Evolutionary conservation across 2,797 vertebrate species (phyloP), one percentile per base, ranked within the genome.

Genomic region (Coilia nasus): DNA sequence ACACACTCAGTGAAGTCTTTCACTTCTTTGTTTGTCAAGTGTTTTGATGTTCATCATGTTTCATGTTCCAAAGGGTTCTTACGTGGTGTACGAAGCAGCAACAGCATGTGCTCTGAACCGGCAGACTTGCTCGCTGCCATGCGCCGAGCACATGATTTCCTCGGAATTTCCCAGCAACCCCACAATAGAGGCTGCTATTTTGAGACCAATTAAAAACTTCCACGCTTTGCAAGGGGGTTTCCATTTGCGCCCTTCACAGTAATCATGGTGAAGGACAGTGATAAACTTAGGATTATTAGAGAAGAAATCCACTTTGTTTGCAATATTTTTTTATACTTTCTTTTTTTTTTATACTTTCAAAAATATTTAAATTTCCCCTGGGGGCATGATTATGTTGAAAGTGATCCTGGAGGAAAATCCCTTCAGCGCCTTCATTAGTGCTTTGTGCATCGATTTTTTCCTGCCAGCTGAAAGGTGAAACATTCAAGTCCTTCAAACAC

Each of bases 131-230:
- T 31, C 28, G 28, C 28, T 54, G 50, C 50, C 19, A 35, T 35
- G 28, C 64, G 17, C 4, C 64, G 92, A 93, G 84, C 83, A 67
- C 82, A 57, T 57, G 71, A 83, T 6, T 23, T 62, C 28, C 2
- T 0, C 57, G 10, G 62, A 84, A 81, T 71, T 80, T 17, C 11
- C 25, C 75, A 80, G 83, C 35, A 84, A 12, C 25, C 6, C 31
- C 60, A n/a, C 71, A 78, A 78, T 41, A 78, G 71, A 78, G 14
- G 31, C 19, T 78, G 19, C 46, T 81, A 83, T 85, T 87, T 85
- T 81, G 25, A 87, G 81, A 80, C 83, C 83, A 87, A 83, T 87
- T 85, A 85, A 85, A 85, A 46, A 19, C 62, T 56, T 56, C 82
- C 41, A 23, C 6, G 15, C 54, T 60, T 60, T 21, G 17, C 9